Percentiles rank a stretch among this genome's conserved stretches.
These are phyloP conservation scores for Melanostoma scalare DNA, from an alignment of 2,888 invertebrate species.

Conservation along the genomic window DNA sequence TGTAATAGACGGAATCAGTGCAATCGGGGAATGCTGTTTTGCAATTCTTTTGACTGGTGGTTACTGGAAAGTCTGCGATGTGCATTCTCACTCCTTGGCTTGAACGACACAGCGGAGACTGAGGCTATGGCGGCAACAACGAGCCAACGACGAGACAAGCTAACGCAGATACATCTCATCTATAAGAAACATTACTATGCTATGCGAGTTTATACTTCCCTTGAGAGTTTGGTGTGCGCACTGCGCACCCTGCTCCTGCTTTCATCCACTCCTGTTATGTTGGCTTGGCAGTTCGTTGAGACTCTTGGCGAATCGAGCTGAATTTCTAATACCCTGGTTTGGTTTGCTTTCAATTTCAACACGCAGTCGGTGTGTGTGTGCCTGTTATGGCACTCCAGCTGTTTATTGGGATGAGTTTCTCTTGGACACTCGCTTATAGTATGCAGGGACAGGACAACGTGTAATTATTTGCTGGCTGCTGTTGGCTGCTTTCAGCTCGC, in stretches of 20 bases:
- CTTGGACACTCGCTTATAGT: conserved; percentile 33
- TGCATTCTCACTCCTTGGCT: conserved; percentile 22
- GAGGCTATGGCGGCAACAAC: conserved; percentile 13
- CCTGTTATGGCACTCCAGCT: conserved; percentile 66
- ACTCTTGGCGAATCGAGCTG: conserved; percentile 69
- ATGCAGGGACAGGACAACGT: conserved; percentile 56
- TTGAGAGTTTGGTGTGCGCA: conserved; percentile 63
- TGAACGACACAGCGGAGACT: conserved; percentile 5
- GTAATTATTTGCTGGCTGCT: conserved; percentile 67
- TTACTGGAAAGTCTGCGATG: conserved; percentile 16
- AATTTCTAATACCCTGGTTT: conserved; percentile 69
- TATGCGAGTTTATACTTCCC: conserved; percentile 68
- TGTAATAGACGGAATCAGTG: conserved; percentile 67
- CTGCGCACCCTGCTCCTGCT: conserved; percentile 39
- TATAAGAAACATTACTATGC: conserved; percentile 60
- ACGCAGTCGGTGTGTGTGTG: conserved; percentile 11
- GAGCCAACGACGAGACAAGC: conserved; percentile 13
- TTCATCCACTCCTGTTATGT: conserved; percentile 38
- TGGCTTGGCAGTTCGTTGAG: conserved; percentile 37
- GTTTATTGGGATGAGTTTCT: conserved; percentile 45
- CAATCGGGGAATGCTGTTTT: conserved; percentile 67
- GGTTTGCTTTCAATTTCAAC: conserved; percentile 52
- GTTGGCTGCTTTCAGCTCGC: conserved; percentile 44
- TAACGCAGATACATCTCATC: conserved; percentile 31
- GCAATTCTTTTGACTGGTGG: conserved; percentile 54